Base-by-base conservation (phyloP, 2,113 vertebrate species). In the Halichoerus grypus region DNA sequence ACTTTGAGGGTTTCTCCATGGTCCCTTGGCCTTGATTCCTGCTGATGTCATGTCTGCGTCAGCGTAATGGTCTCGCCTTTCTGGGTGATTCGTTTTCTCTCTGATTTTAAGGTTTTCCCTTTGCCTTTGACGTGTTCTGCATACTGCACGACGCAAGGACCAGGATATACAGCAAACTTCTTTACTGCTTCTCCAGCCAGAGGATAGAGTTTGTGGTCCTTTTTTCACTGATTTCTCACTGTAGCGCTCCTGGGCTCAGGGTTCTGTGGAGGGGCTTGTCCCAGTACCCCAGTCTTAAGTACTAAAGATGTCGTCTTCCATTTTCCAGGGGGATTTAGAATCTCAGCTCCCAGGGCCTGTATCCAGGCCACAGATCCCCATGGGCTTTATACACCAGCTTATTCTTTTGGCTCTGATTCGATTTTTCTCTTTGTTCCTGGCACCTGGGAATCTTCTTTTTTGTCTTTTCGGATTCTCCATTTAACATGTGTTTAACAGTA, bases 61-160 rank as follows among this genome's bases (percentile, higher is more conserved):
- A 22, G 12, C 5, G 2, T 79, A 51, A n/a, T 63, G n/a, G 36
- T 69, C 39, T 85, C 42, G 9, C 39, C 61, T 92, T 92, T 88
- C 31, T 81, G 79, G 71, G 28, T 74, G n/a, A 21, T 85, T 13
- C 71, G 9, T 91, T 91, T 92, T 80, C 12, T 53, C 36, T 84
- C 22, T 94, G 63, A 87, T 46, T 87, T 82, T 87, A 67, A 93
- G 67, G 24, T 76, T 81, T 92, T 95, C 49, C 49, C n/a, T 91
- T 71, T 91, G 72, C 53, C 51, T 83, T 83, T 87, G 67, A 10
- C 51, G 8, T 77, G 24, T 93, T 83, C 21, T 69, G 46, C 11
- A 57, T 18, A 55, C 8, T 18, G 16, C 7, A 16, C 7, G 72
- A 59, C 13, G 53, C n/a, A 71, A 55, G 55, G 6, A 28, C 24